A percentile compares a stretch with the other conserved stretches of the same genome.
phyloP scores from a whole-genome alignment of 2,888 invertebrate species.

The Byasa hedistus region DNA sequence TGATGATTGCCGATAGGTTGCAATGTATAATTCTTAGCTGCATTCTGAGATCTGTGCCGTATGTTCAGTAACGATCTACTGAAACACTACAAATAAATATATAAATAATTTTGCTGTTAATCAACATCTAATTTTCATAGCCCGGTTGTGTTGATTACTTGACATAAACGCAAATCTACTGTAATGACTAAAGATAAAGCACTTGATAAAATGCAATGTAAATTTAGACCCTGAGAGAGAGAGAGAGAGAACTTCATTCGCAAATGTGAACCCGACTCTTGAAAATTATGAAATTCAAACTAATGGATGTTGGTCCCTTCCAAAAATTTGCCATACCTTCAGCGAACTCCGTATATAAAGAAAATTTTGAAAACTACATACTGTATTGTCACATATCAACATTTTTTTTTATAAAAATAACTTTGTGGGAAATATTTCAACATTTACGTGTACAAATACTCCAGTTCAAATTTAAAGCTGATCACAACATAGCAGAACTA shows the following conservation, averaged over 20 bases:
- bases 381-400: slow-evolving; percentile 77
- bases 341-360: slow-evolving; percentile 53
- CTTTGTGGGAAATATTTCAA: slow-evolving; percentile 68
- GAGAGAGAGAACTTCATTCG: slow-evolving; percentile 38
- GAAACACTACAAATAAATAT: slow-evolving; percentile 59
- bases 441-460: slow-evolving; percentile 72
- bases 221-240: slow-evolving; percentile 51
- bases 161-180: slow-evolving; percentile 46
- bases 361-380: slow-evolving; percentile 64
- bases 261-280: slow-evolving; percentile 47
- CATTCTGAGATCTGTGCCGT: slow-evolving; percentile 79
- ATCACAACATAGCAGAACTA: slow-evolving; percentile 77
- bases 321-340: slow-evolving; percentile 65
- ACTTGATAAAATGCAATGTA: slow-evolving; percentile 61
- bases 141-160: slow-evolving; percentile 57
- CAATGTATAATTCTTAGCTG: slow-evolving; percentile 65
- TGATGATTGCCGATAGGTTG: slow-evolving; percentile 51
- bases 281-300: slow-evolving; percentile 46
- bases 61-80: slow-evolving; percentile 74
- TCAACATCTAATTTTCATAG: slow-evolving; percentile 67
- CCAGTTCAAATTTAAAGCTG: slow-evolving; percentile 76
- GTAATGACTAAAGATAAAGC: slow-evolving; percentile 55
- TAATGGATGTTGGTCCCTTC: slow-evolving; percentile 76
- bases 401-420: slow-evolving; percentile 73
- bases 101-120: slow-evolving; percentile 63